Percentiles rank a stretch among this genome's conserved stretches.
These are phyloP conservation scores for Leptinotarsa undecemlineata DNA, from an alignment of 1,140 invertebrate species.

Conservation along the genomic window DNA sequence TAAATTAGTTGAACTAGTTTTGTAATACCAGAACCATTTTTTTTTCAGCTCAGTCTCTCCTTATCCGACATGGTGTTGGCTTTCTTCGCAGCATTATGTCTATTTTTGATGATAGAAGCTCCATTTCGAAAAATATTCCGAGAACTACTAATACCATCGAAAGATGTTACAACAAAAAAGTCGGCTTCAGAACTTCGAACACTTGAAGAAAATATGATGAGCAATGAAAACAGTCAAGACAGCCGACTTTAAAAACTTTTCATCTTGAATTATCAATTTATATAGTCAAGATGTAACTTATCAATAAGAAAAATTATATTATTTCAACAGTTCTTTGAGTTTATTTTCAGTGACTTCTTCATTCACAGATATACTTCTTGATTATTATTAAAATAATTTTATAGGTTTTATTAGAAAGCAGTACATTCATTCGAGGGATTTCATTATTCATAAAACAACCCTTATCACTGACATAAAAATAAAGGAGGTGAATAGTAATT, in stretches of 20 bases:
- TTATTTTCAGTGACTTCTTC: background rate
- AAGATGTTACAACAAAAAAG: constrained; percentile 22
- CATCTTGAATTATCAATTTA: background rate
- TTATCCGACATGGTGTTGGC: constrained; percentile 54
- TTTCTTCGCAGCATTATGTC: constrained; percentile 51
- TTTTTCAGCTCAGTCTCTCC: constrained; percentile 43
- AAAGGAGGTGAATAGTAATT: too few species aligned
- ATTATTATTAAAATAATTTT: background rate
- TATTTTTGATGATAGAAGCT: constrained; percentile 59
- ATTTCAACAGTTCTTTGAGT: too few species aligned
- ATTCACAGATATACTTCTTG: background rate
- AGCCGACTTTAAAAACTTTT: constrained; percentile 20
- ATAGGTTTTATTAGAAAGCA: background rate
- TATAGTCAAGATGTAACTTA: background rate
- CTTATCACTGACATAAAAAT: too few species aligned
- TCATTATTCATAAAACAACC: too few species aligned
- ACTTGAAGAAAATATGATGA: constrained; percentile 21
- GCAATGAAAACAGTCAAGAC: constrained; percentile 17
- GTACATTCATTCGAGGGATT: background rate
- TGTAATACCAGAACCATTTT: constrained; percentile 2
- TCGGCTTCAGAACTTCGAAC: background rate
- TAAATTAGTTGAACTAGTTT: too few species aligned
- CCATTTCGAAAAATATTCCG: constrained; percentile 57
- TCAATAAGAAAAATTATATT: background rate
- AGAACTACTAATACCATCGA: constrained; percentile 45